Percentiles rank a stretch among this genome's conserved stretches.
These are phyloP conservation scores for Dryocosmus kuriphilus DNA, from an alignment of 2,888 invertebrate species.

Conservation along the genomic window DNA sequence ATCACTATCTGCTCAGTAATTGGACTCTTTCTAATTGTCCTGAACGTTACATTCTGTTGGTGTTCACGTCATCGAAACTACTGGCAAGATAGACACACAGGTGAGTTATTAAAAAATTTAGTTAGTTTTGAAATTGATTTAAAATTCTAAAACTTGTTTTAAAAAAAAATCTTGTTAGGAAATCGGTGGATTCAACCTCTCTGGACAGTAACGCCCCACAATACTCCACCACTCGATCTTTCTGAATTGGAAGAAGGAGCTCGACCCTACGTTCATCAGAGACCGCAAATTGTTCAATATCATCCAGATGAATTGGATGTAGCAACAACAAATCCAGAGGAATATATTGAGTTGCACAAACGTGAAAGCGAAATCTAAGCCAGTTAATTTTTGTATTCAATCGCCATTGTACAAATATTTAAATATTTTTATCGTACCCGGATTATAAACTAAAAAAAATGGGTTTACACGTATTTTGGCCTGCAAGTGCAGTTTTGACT, in stretches of 20 bases:
- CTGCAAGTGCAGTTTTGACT: constrained; percentile 86
- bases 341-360: constrained; percentile 85
- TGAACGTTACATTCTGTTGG: constrained; percentile 90
- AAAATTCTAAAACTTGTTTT: constrained; percentile 8
- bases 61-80: constrained; percentile 89
- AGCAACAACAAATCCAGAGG: constrained; percentile 67
- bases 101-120: constrained; percentile 74
- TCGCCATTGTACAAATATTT: constrained; percentile 21
- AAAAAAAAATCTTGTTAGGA: constrained; percentile 78
- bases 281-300: constrained; percentile 65
- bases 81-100: constrained; percentile 91
- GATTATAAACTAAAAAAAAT: constrained; percentile 73
- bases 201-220: constrained; percentile 91
- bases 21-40: constrained; percentile 83
- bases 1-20: constrained; percentile 88
- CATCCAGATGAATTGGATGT: constrained; percentile 72
- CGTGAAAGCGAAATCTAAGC: constrained; percentile 89
- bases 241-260: constrained; percentile 81
- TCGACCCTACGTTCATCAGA: constrained; percentile 63
- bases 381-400: constrained; percentile 8
- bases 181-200: constrained; percentile 91
- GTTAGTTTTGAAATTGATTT: neutral
- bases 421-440: neutral
- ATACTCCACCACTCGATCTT: constrained; percentile 89
- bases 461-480: constrained; percentile 88